These are phyloP conservation scores for Tragelaphus oryx DNA, from an alignment of 2,797 vertebrate species.

Conservation along the genomic window DNA sequence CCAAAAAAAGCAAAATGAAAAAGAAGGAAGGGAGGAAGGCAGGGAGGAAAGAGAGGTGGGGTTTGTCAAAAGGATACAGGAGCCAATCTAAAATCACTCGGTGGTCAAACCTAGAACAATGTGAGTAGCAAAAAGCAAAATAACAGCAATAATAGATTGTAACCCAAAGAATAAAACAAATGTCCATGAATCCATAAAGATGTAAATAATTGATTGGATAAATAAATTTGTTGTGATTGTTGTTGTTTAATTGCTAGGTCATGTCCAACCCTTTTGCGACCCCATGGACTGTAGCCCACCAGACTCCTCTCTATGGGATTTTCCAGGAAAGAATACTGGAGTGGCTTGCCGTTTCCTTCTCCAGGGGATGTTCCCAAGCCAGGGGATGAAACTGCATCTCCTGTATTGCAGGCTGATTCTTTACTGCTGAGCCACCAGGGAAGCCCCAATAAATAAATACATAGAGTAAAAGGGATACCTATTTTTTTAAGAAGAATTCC, in stretches of 20 bases:
- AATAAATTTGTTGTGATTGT: background rate
- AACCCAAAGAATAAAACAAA: background rate
- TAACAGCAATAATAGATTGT: background rate
- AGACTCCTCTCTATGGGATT: background rate
- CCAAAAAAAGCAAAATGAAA: rapidly evolving
- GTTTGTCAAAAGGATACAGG: background rate
- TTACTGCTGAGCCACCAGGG: background rate
- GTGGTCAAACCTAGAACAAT: background rate
- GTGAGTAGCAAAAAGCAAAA: background rate
- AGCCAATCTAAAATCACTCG: background rate
- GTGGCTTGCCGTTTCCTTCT: background rate
- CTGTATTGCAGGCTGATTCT: background rate
- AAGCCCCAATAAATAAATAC: background rate
- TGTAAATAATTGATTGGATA: background rate
- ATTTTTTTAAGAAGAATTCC: background rate
- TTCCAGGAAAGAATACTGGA: background rate
- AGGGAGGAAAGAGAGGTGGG: rapidly evolving
- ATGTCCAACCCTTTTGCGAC: background rate
- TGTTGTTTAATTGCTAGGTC: background rate
- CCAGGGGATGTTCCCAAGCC: background rate
- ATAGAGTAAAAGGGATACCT: background rate
- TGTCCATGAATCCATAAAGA: background rate
- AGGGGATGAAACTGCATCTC: background rate
- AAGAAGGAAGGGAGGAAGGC: rapidly evolving
- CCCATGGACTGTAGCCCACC: background rate